Evolutionary conservation across 92 coral and sea anemone genomes (phyloP).

Genomic region (Epizoanthus ramosus): DNA sequence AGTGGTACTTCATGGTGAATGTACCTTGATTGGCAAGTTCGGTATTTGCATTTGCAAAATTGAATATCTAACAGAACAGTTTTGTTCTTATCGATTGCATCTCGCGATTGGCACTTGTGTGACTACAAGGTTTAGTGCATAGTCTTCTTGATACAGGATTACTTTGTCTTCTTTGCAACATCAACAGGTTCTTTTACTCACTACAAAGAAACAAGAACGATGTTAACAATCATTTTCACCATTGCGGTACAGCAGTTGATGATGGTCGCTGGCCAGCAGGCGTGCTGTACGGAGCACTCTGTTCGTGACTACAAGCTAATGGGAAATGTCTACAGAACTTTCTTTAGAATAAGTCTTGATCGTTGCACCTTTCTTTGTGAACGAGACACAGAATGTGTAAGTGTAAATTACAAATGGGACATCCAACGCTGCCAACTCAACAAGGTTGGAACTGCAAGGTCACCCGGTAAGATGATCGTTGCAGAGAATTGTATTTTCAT

Average conservation of each 20-base stretch:
- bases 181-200: background rate
- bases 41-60: no score
- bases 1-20: no score
- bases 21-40: no score
- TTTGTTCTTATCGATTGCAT: no score
- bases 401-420: constrained; percentile 11
- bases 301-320: background rate
- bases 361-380: constrained; percentile 23
- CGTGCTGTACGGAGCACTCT: constrained; percentile 9
- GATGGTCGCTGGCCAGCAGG: background rate
- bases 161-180: background rate
- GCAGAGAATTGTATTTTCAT: constrained; percentile 3
- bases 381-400: constrained; percentile 5
- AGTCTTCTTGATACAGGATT: background rate
- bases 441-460: constrained; percentile 11
- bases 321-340: constrained; percentile 20
- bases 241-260: background rate
- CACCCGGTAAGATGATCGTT: background rate
- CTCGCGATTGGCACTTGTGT: background rate
- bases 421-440: constrained; percentile 13
- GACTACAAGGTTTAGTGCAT: background rate
- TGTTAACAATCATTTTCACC: background rate
- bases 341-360: background rate
- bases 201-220: background rate
- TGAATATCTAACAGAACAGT: no score